Evolutionary conservation across 2,113 vertebrate genomes (phyloP), one percentile per base, ranked within the genome.

Genomic region (Sinosuthora webbiana): DNA sequence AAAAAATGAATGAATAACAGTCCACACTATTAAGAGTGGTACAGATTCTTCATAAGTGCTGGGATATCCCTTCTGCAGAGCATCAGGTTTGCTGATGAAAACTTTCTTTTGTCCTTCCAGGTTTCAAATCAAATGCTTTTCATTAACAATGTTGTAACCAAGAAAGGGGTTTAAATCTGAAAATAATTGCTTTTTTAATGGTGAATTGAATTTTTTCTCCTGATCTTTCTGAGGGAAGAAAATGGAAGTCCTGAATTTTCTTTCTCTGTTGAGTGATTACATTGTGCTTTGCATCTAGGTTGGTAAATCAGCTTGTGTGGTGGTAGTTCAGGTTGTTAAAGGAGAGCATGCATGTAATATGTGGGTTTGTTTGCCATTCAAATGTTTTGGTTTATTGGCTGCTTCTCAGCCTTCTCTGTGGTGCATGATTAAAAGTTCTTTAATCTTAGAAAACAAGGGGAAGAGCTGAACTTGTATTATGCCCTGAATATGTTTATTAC

Each of bases 221-320:
- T 52, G 62, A 71, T 77, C 53, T 83, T 75, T 87, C 56, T 82
- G 47, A 89, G 35, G 56, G 35, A 80, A 67, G 77, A 80, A 65
- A 90, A 64, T 33, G 4, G 4, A 62, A 89, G 45, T 74, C 31
- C 35, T 94, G 47, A 79, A 28, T 92, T 88, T 89, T 94, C 56
- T 60, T 87, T 73, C 69, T 96, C 69, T 96, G 73, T 63, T 94
- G 79, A 93, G 47, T 93, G 52, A 93, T 95, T 93, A 70, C 65
- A 27, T 28, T 53, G 31, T 24, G 13, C 44, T 82, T 90, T 74
- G 41, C 33, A 9, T 93, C 77, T 94, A 57, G 30, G 16, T 89
- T 96, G 57, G 60, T 89, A 92, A 95, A 94, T 88, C 78, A 83
- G 8, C 64, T 68, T 64, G 53, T 94, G 39, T 89, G 79, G 35